Conservation (phyloP, 2,113 vertebrate species). For the Nothoprocta pentlandii region DNA sequence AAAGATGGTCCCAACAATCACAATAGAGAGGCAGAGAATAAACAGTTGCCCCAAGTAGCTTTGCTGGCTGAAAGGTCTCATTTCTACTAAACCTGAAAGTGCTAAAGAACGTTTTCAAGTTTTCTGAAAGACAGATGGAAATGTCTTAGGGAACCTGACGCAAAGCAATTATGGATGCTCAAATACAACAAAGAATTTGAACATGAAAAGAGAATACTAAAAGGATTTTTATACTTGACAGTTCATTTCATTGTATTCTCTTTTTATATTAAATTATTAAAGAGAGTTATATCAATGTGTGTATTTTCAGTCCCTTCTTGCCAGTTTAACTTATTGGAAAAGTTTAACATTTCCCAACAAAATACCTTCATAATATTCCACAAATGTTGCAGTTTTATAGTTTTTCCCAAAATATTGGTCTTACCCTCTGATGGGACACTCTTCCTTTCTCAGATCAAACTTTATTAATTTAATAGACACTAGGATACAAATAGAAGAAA, state of each 20-base stretch:
- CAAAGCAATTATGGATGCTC: slow-evolving; percentile 73
- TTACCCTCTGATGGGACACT: neutral
- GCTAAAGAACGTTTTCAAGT: slow-evolving; percentile 27
- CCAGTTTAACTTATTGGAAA: slow-evolving; percentile 51
- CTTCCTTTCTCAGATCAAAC: neutral
- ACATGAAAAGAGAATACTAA: slow-evolving; percentile 76
- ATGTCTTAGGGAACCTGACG: slow-evolving; percentile 58
- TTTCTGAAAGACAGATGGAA: slow-evolving; percentile 60
- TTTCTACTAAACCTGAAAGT: slow-evolving; percentile 36
- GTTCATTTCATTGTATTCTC: slow-evolving; percentile 74
- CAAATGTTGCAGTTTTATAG: slow-evolving; percentile 6
- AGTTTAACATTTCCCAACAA: slow-evolving; percentile 45
- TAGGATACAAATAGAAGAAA: neutral
- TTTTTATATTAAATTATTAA: slow-evolving; percentile 75
- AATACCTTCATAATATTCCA: slow-evolving; percentile 33
- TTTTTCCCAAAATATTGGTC: neutral
- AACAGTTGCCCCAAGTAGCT: slow-evolving; percentile 30
- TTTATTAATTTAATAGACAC: neutral
- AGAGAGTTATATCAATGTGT: slow-evolving; percentile 56
- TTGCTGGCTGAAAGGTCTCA: slow-evolving; percentile 12
- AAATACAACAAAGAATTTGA: slow-evolving; percentile 74
- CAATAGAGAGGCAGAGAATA: slow-evolving; percentile 36
- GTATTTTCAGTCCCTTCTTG: slow-evolving; percentile 52
- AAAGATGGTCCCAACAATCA: slow-evolving; percentile 37
- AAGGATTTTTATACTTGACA: slow-evolving; percentile 75